phyloP scores from a whole-genome alignment of 2,888 invertebrate species.

The Hymenopus coronatus region DNA sequence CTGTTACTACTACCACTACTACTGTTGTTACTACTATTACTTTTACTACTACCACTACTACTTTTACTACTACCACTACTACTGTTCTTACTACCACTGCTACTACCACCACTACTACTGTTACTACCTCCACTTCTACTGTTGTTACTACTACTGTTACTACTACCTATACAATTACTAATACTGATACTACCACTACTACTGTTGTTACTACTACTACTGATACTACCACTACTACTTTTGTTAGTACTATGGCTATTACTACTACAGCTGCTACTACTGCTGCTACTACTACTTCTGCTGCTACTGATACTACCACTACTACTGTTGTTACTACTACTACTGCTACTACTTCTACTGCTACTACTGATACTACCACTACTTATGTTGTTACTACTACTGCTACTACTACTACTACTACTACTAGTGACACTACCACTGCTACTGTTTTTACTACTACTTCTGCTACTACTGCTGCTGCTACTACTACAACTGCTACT shows the following conservation, averaged over 20 bases:
- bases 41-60: background rate
- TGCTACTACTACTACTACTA: background rate
- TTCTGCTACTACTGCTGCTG: too few relatives aligned
- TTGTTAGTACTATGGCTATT: too few relatives aligned
- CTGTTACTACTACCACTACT: background rate
- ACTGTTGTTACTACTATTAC: background rate
- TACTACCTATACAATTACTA: background rate
- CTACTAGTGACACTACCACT: background rate
- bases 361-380: too few relatives aligned
- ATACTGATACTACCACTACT: background rate
- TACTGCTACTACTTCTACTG: too few relatives aligned
- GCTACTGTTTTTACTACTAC: background rate
- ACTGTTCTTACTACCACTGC: background rate
- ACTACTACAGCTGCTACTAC: too few relatives aligned
- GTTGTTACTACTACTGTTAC: background rate
- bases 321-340: background rate
- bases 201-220: too few relatives aligned
- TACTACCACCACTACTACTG: background rate
- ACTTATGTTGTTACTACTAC: background rate
- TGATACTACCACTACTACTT: too few relatives aligned
- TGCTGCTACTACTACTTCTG: too few relatives aligned
- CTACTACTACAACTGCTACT: too few relatives aligned
- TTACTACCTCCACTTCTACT: background rate
- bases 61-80: background rate
- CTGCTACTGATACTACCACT: too few relatives aligned